Evolutionary conservation across 1,140 invertebrate genomes (phyloP), one percentile per base, ranked within the genome.

Genomic region (Phocides pigmalion): DNA sequence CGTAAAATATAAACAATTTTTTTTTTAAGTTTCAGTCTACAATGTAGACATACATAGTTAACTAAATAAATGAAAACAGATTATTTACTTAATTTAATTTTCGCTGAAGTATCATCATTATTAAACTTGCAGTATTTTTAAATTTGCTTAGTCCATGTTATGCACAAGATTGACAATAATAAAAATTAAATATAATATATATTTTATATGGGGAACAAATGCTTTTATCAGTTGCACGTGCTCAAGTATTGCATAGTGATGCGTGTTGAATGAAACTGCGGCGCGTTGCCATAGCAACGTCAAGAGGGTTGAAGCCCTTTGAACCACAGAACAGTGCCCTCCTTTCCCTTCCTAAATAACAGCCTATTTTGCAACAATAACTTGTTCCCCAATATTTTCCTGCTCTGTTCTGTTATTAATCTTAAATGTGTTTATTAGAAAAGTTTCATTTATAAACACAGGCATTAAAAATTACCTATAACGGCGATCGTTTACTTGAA

Each of bases 271-370:
- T 82, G 73, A 79, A 81, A 81, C 79, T 80, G 79, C 79, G 74
- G 70, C 66, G 68, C 68, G 87, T 90, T 81, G 66, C 81, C 69
- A 90, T 84, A 64, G 81, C 61, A 80, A 90, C 87, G 70, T 47
- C 53, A 64, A 82, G 80, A 80, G 87, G 84, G 85, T 75, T 81
- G 72, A 50, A 76, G 78, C 83, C 82, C 79, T 82, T 70, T 70
- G 59, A 61, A 66, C 59, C 62, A 62, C 49, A 53, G 49, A 61
- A 61, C 56, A 59, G 65, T 75, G 62, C 64, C 58, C 66, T 76
- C 66, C 67, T 73, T 70, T 53, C 15, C 62, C 66, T 65, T 51
- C 66, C 67, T 59, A 66, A 69, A 66, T 62, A 49, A 70, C 63
- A 56, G 49, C 22, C n/a, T 51, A 63, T 44, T 50, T 62, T 17